Base-by-base conservation (phyloP, 2,888 invertebrate genomes). In the Parapristionchus giblindavisi region DNA sequence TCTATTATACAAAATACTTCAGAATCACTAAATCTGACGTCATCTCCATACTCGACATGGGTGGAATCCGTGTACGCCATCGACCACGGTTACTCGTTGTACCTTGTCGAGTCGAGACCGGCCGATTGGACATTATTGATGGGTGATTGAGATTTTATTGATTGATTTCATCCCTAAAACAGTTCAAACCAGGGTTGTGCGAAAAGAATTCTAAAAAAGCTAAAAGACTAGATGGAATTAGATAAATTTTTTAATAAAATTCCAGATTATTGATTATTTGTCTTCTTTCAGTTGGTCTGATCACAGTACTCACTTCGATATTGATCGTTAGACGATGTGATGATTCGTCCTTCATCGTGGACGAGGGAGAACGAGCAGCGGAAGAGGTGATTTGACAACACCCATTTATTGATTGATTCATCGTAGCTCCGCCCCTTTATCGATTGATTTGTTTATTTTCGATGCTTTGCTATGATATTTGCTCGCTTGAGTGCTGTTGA, bases 41-140 rank as follows among this genome's bases (percentile, higher is more conserved):
- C n/a, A n/a, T n/a, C n/a, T n/a, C n/a, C n/a, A n/a, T 40, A 63
- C 43, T 70, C 70, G 4, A 84, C 86, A 34, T 86, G 84, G 84
- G 81, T 82, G 52, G 85, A 84, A 66, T 84, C 86, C 3, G 75
- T 79, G 29, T 85, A 83, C 79, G 72, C 76, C 1, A 76, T 78
- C 11, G 77, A 78, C 48, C 24, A 29, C 34, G 65, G 75, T 17
- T 77, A 85, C n/a, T 81, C 80, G 27, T 36, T 86, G 52, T 86
- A 80, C 68, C 74, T 86, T 34, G 78, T 83, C 51, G 80, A 83
- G 71, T 78, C 79, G 36, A 3, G 51, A 32, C 60, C 60, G 17
- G 48, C 51, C 8, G 72, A 72, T 17, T 72, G 60, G 43, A 60
- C 60, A n/a, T n/a, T 60, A 6, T 17, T 58, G 3, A 29, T n/a